A percentile compares a stretch with the other conserved stretches of the same genome.
Conservation (phyloP, 2,113 vertebrate genomes). For the Channa argus region DNA sequence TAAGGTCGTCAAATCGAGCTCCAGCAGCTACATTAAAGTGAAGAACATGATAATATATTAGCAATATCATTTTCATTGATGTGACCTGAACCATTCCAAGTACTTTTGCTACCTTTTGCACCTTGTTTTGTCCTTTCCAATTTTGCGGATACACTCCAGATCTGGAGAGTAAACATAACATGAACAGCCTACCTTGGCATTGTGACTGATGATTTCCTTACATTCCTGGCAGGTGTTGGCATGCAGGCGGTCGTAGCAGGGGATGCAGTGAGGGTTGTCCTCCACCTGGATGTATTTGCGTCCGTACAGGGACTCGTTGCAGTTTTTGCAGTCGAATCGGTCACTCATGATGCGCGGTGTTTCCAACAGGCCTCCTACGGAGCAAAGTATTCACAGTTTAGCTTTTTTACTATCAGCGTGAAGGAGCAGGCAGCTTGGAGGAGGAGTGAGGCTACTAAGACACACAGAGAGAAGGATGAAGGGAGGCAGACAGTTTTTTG, state of each 20-base stretch:
- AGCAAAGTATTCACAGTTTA: constrained; percentile 33
- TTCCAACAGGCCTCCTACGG: constrained; percentile 35
- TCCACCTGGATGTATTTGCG: constrained; percentile 95
- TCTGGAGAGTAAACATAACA: too few species aligned
- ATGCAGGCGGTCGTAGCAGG: constrained; percentile 92
- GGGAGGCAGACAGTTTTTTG: constrained; percentile 14
- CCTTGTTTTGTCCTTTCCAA: too few species aligned
- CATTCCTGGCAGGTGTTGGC: constrained; percentile 95
- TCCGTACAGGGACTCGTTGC: constrained; percentile 92
- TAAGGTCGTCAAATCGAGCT: too few species aligned
- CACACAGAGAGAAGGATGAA: constrained; percentile 18
- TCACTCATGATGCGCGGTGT: constrained; percentile 88
- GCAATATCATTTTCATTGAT: too few species aligned
- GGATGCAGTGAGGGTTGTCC: constrained; percentile 90
- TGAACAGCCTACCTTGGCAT: constrained; percentile 87
- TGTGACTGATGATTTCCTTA: constrained; percentile 92
- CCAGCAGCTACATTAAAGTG: too few species aligned
- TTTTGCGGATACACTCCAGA: too few species aligned
- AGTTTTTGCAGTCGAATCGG: constrained; percentile 91
- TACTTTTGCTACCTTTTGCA: too few species aligned
- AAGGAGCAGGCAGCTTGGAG: constrained; percentile 24
- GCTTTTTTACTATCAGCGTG: background rate
- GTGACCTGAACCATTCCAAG: too few species aligned
- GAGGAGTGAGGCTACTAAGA: constrained; percentile 29
- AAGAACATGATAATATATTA: too few species aligned